Evolutionary conservation across 2,797 vertebrate genomes (phyloP).

Genomic region (Phyllotis vaccarum): DNA sequence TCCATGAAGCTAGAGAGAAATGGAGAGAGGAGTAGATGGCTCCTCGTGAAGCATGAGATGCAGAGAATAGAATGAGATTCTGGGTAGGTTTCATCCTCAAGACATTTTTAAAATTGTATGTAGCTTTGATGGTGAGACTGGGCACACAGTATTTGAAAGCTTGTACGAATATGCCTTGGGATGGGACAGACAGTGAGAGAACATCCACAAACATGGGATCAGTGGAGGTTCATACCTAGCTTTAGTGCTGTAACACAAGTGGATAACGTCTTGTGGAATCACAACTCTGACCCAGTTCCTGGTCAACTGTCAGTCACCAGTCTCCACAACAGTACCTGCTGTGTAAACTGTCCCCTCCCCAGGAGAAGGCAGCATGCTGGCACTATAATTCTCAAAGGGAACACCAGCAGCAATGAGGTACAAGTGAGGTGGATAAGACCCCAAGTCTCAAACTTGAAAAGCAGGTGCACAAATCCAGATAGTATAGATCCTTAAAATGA

Average conservation of each 20-base stretch:
- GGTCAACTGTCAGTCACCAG: neutral
- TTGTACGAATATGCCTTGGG: accelerated
- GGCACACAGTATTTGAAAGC: neutral
- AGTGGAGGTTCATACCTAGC: no score
- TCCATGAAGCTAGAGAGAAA: no score
- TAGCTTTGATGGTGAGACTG: neutral
- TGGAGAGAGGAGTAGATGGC: neutral
- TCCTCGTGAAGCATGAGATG: neutral
- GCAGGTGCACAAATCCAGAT: neutral
- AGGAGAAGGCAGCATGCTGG: neutral
- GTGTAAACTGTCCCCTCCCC: neutral
- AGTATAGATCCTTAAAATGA: neutral
- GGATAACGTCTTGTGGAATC: no score
- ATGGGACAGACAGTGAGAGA: neutral
- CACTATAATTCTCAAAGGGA: neutral
- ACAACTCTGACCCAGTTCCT: neutral
- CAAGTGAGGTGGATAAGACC: neutral
- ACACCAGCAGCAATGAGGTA: neutral
- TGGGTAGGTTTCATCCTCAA: neutral
- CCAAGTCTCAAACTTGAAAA: neutral
- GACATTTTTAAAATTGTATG: neutral
- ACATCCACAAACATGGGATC: no score
- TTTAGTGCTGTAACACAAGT: no score
- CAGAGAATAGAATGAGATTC: neutral
- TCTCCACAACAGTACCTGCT: neutral